A percentile compares a stretch with the other conserved stretches of the same genome.
These are phyloP conservation scores for Delichon dasypus DNA, from an alignment of 2,797 vertebrate genomes.

Conservation along the genomic window DNA sequence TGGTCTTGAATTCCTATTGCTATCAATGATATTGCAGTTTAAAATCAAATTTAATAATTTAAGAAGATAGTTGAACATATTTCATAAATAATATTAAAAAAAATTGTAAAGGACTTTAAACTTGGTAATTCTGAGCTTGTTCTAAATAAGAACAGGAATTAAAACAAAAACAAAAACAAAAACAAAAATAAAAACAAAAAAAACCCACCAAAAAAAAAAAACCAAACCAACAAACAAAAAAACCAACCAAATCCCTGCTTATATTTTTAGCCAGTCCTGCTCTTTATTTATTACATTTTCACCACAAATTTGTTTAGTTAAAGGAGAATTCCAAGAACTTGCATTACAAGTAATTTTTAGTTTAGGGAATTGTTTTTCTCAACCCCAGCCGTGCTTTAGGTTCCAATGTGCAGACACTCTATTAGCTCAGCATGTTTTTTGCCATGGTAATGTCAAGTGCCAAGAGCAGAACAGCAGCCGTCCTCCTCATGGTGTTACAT, in stretches of 20 bases:
- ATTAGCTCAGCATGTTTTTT: conserved; percentile 35
- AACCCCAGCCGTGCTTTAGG: not conserved
- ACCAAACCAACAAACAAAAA: no score
- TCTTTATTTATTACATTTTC: not conserved
- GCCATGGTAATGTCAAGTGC: not conserved
- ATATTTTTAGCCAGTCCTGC: not conserved
- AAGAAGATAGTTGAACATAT: not conserved
- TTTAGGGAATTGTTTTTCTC: not conserved
- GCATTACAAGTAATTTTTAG: not conserved
- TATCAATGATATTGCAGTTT: not conserved
- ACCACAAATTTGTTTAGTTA: not conserved
- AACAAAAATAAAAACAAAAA: no score
- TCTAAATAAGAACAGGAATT: not conserved
- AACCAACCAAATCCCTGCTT: not conserved
- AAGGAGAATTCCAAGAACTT: not conserved
- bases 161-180: no score
- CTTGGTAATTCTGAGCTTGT: not conserved
- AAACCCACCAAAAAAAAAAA: no score
- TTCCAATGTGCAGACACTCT: not conserved
- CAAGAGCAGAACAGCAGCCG: conserved; percentile 1
- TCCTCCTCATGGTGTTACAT: not conserved
- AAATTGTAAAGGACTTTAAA: not conserved
- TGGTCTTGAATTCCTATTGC: not conserved
- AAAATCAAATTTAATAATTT: not conserved
- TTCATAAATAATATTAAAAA: not conserved